phyloP scores from a whole-genome alignment of 2,888 invertebrate genomes.

The Cerceris rybyensis region DNA sequence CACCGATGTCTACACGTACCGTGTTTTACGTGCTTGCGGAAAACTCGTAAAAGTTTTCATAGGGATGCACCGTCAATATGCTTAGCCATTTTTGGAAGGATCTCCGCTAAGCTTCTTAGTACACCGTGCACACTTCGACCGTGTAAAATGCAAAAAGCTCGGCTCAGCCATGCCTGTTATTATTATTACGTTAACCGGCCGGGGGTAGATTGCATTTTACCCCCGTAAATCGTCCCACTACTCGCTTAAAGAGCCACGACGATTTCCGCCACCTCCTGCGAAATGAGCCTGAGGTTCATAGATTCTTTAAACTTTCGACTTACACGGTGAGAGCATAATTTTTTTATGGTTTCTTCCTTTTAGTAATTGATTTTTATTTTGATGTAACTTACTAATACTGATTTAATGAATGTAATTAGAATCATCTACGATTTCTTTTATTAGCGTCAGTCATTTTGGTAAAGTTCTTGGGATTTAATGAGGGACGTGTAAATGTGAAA shows the following conservation, averaged over 20 bases:
- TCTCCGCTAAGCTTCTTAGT: conserved; percentile 47
- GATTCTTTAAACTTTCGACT: conserved; percentile 19
- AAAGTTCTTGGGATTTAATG: no score
- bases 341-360: no score
- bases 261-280: conserved; percentile 26
- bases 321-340: no score
- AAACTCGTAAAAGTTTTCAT: conserved; percentile 55
- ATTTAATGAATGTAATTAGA: no score
- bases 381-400: no score
- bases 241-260: conserved; percentile 19
- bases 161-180: conserved; percentile 38
- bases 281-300: conserved; percentile 8
- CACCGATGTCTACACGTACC: conserved; percentile 34
- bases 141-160: conserved; percentile 44
- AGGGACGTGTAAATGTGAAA: no score
- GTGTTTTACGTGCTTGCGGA: conserved; percentile 43
- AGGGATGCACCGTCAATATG: conserved; percentile 56
- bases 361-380: no score
- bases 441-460: no score
- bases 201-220: conserved; percentile 35
- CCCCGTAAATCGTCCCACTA: conserved; percentile 33
- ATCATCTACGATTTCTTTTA: no score
- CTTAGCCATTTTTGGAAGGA: conserved; percentile 54
- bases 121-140: conserved; percentile 14
- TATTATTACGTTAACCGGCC: conserved; percentile 43